Percentiles rank a stretch among this genome's conserved stretches.
These are phyloP conservation scores for Copidosoma aretas DNA, from an alignment of 2,888 invertebrate species.

Conservation along the genomic window DNA sequence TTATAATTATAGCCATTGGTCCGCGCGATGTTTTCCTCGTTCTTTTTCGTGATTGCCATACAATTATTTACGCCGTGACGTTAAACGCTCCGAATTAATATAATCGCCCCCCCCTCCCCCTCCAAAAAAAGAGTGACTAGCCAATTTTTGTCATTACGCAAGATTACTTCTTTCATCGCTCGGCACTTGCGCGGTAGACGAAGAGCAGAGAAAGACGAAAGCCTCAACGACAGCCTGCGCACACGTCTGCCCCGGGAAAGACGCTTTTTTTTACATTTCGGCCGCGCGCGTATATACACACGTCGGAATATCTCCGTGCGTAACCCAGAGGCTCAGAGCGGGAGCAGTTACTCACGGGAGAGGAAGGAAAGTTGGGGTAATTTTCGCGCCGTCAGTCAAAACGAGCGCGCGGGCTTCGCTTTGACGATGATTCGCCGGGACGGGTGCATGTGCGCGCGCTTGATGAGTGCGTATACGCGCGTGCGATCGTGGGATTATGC, in stretches of 20 bases:
- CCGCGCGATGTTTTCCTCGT: neutral
- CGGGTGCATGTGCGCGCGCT: neutral
- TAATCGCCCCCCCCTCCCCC: neutral
- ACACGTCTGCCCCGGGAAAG: neutral
- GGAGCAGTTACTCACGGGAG: neutral
- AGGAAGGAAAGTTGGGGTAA: conserved; percentile 24
- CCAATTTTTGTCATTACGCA: neutral
- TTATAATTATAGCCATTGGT: neutral
- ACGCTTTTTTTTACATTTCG: no score
- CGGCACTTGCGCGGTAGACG: neutral
- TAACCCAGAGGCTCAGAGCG: neutral
- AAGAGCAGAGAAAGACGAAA: neutral
- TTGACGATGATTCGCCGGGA: conserved; percentile 30
- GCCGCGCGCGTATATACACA: neutral
- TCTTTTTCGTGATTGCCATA: neutral
- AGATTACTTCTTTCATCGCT: neutral
- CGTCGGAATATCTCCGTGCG: neutral
- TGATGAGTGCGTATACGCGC: neutral
- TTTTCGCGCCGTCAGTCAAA: conserved; percentile 36
- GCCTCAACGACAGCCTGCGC: neutral
- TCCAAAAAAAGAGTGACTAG: neutral
- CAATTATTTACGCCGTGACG: neutral
- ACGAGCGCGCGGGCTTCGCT: neutral
- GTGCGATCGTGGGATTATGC: neutral
- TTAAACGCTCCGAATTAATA: neutral